Evolutionary conservation across 2,888 invertebrate genomes (phyloP), one percentile per base, ranked within the genome.

Genomic region (Cephus runcator): DNA sequence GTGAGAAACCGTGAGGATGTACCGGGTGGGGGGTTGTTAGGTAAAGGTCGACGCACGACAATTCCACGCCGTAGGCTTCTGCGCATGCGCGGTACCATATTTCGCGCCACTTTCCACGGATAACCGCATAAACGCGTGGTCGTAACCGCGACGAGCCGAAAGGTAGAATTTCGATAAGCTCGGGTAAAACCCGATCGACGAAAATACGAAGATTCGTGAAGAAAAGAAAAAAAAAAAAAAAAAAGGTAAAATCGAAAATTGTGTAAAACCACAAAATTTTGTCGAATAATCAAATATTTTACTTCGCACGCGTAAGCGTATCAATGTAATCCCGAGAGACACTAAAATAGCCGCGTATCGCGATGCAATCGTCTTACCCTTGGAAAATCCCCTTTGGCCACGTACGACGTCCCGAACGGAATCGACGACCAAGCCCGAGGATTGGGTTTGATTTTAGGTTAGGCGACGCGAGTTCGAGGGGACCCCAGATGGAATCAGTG

Each of bases 41-140:
- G 89, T 89, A 90, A 90, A 90, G 90, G 89, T 90, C 90, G 90
- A 87, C 88, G 87, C 90, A 89, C 88, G 89, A 89, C 89, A 86
- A 86, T 87, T 85, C 84, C 85, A 86, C 85, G 85, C 82, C 83
- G 84, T 56, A 81, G 84, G 75, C 81, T 85, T 73, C 12, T 15
- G 33, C 30, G 75, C 71, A 33, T 33, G 71, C 71, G 71, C 71
- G 11, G 11, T 15, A 31, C 15, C 0, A 12, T 71, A 11, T 71
- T 90, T 90, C 87, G 88, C 88, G 90, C 88, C 90, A 89, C 90
- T 87, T 90, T 88, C 87, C 87, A 11, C 6, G 15, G 15, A 40
- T 1, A 15, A 15, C 40, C 40, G 40, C 15, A 40, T 6, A 6
- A 12, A 56, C 56, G 56, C 23, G 56, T 56, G 23, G 9, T 56